phyloP scores from a whole-genome alignment of 2,888 invertebrate species.

The Chalcis sispes region DNA sequence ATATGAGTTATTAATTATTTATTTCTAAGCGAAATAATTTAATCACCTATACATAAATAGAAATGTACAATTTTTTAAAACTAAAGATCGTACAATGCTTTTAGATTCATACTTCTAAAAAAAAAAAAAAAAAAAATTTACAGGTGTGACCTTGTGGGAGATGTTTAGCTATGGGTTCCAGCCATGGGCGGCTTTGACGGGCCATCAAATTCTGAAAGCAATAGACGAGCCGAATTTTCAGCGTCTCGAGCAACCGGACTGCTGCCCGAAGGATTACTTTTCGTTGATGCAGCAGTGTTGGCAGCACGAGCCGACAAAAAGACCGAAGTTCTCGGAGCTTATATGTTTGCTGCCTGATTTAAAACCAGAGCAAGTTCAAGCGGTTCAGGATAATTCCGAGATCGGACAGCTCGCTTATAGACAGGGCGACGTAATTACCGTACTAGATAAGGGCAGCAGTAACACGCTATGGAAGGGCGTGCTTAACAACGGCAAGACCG shows the following conservation, averaged over 20 bases:
- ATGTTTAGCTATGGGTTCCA: conserved; percentile 99
- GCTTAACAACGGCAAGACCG: conserved; percentile 91
- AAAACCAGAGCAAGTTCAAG: conserved; percentile 95
- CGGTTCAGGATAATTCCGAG: conserved; percentile 81
- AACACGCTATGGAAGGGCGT: conserved; percentile 91
- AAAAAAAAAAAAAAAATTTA: too few species aligned
- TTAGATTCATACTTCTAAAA: too few species aligned
- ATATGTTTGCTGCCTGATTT: conserved; percentile 87
- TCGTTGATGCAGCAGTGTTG: conserved; percentile 96
- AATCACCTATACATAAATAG: too few species aligned
- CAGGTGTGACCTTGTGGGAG: conserved; percentile 96
- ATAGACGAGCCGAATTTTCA: conserved; percentile 95
- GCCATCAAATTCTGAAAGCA: conserved; percentile 95
- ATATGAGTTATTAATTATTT: too few species aligned
- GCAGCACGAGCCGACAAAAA: conserved; percentile 91
- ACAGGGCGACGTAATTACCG: conserved; percentile 93
- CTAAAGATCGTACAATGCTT: too few species aligned
- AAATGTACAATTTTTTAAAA: too few species aligned
- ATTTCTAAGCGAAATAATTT: too few species aligned
- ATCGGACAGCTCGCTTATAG: conserved; percentile 88
- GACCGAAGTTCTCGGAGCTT: conserved; percentile 94
- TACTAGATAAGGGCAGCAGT: conserved; percentile 86
- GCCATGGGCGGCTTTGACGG: conserved; percentile 97
- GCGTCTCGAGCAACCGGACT: conserved; percentile 94
- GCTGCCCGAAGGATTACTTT: conserved; percentile 95